Conservation (phyloP, 2,113 vertebrate genomes). For the Rallus limicola region DNA sequence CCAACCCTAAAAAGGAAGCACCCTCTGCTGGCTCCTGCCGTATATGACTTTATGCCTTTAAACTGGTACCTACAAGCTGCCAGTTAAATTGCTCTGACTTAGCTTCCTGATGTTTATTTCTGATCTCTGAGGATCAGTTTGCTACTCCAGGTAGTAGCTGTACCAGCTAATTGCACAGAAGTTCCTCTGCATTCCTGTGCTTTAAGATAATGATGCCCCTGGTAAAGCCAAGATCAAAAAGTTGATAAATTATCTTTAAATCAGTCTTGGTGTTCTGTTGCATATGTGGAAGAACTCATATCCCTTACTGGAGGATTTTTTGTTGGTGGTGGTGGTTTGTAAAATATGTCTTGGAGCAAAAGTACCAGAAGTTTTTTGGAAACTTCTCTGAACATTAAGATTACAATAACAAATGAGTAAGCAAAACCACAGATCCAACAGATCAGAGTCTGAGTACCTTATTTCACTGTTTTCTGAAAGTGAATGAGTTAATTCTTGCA, state of each 20-base stretch:
- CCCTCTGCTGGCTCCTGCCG: slow-evolving; percentile 61
- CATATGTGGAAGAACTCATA: neutral
- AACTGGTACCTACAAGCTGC: neutral
- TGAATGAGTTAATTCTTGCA: neutral
- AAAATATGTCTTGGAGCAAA: neutral
- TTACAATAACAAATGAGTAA: neutral
- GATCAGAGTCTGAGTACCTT: neutral
- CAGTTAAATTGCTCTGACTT: neutral
- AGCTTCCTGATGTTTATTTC: neutral
- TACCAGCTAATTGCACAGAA: neutral
- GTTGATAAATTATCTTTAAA: neutral
- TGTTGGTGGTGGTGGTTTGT: neutral
- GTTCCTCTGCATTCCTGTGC: neutral
- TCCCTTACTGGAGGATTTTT: neutral
- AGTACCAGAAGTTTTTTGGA: neutral
- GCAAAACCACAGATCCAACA: rapidly evolving
- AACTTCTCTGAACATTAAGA: neutral
- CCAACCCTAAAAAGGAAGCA: slow-evolving; percentile 68
- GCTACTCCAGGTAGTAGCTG: neutral
- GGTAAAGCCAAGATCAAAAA: neutral
- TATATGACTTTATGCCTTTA: slow-evolving; percentile 40
- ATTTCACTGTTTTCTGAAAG: neutral
- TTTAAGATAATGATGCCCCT: neutral
- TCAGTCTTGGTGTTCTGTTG: neutral
- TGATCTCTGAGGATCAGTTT: neutral